phyloP scores from a whole-genome alignment of 2,888 invertebrate species.

The Monochamus alternatus region DNA sequence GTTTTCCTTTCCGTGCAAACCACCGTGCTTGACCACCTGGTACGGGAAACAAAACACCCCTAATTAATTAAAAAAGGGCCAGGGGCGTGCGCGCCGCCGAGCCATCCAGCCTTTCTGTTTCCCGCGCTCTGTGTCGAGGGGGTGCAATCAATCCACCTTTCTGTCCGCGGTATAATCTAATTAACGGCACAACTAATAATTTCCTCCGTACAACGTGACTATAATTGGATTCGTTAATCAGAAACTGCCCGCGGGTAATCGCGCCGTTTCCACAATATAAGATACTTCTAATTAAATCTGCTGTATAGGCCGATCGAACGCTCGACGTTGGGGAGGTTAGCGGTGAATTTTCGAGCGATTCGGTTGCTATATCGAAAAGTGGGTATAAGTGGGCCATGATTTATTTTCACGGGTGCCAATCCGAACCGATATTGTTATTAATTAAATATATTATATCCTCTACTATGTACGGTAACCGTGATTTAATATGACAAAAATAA shows the following conservation, averaged over 20 bases:
- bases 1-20: no score
- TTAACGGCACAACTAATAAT: constrained; percentile 71
- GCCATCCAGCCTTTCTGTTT: constrained; percentile 35
- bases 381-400: constrained; percentile 5
- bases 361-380: constrained; percentile 1
- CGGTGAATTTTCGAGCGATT: neutral
- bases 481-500: no score
- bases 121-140: constrained; percentile 42
- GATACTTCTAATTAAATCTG: constrained; percentile 63
- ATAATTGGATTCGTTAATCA: constrained; percentile 72
- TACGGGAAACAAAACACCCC: constrained; percentile 24
- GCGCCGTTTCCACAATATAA: constrained; percentile 65
- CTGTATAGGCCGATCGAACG: constrained; percentile 52
- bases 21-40: neutral
- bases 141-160: constrained; percentile 59
- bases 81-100: constrained; percentile 20
- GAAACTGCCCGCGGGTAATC: constrained; percentile 70
- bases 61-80: constrained; percentile 43
- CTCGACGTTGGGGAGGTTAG: constrained; percentile 24
- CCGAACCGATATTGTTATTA: no score
- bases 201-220: constrained; percentile 70
- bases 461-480: no score
- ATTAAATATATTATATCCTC: no score
- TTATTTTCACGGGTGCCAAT: neutral
- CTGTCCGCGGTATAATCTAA: constrained; percentile 67